phyloP scores from a whole-genome alignment of 2,113 vertebrate species.

The Chionomys nivalis region DNA sequence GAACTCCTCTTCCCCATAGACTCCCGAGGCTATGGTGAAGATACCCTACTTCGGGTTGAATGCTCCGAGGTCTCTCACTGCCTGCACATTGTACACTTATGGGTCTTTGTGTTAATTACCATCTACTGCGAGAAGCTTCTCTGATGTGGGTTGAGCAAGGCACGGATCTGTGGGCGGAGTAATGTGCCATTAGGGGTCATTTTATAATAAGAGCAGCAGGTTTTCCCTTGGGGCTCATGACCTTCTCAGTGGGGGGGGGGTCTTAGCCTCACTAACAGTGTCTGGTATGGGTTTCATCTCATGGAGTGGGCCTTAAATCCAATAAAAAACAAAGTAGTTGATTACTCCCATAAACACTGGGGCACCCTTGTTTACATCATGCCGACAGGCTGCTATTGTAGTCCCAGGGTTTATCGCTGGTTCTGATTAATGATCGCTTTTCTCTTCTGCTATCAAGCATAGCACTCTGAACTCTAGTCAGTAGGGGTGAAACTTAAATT shows the following conservation, averaged over 20 bases:
- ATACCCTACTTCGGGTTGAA: background rate
- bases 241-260: background rate
- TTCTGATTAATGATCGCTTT: background rate
- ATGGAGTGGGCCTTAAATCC: background rate
- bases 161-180: background rate
- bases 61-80: background rate
- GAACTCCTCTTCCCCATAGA: background rate
- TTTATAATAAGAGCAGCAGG: background rate
- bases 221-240: background rate
- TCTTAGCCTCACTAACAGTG: background rate
- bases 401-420: too few relatives aligned
- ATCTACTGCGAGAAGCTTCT: background rate
- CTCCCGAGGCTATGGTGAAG: background rate
- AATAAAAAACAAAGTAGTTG: background rate
- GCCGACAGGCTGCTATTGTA: background rate
- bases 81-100: background rate
- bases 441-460: background rate
- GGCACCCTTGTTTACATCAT: background rate
- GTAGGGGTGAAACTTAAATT: background rate
- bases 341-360: background rate
- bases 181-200: background rate
- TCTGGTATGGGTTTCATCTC: background rate
- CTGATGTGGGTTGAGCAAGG: background rate
- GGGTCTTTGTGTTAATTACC: background rate
- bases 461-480: background rate